Base-by-base conservation (phyloP, 30 jellyfish, hydroid and myxozoan genomes). In the Aurelia coerulea region DNA sequence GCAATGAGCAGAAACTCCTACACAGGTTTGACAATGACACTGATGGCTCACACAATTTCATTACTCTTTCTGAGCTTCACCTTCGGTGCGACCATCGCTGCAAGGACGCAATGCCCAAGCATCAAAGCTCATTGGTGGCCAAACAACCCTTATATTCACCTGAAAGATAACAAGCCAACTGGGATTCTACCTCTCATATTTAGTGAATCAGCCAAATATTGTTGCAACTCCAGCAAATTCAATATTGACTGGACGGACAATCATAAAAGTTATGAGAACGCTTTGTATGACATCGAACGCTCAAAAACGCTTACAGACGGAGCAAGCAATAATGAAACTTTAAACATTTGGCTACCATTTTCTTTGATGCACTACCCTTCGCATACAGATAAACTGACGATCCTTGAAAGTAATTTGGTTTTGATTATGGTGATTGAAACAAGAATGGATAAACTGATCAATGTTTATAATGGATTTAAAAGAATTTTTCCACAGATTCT, bases 401-500 rank as follows among this genome's bases (percentile, higher is more conserved):
- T 80, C 3, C 50, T 80, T 50, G 80, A 60, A 9, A 80, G 81
- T 39, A 64, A 68, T 54, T 81, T 65, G 74, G 23, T 80, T 56
- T 19, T 80, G 14, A 58, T 80, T 11, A 18, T 80, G 63, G 79
- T 52, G 51, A 18, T 50, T 13, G 90, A 64, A 50, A 53, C 54
- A 11, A 80, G 39, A 66, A 18, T 53, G 78, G 81, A 65, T 23
- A 80, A 80, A 65, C 62, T 80, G 18, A 11, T 1, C 65, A 42
- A 34, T 66, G 74, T 80, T 42, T 80, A 65, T 46, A 41, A 67
- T 17, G 90, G 90, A 2, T 64, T 80, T 71, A 80, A 80, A 59
- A 65, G 90, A 29, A 80, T 80, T 11, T 50, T 71, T 5, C 96
- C 98, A 8, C 94, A 86, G 34, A 65, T 83, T 54, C 76, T 92